phyloP scores from a whole-genome alignment of 2,888 invertebrate genomes.

The Lordiphosa fenestrarum region DNA sequence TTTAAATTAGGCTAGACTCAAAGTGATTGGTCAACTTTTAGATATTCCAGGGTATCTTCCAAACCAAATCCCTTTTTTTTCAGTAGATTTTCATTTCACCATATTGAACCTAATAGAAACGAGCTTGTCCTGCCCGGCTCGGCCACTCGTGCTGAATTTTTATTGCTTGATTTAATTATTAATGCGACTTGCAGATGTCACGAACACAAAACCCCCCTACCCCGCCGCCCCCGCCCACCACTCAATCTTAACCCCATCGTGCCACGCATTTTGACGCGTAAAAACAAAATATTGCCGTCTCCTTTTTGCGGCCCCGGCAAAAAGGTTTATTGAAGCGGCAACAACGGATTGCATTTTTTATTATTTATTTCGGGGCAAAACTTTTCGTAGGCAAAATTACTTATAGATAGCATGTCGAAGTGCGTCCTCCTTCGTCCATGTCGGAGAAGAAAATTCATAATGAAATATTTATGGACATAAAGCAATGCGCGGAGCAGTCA shows the following conservation, averaged over 20 bases:
- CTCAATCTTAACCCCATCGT: slow-evolving; percentile 63
- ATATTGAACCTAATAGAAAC: slow-evolving; percentile 6
- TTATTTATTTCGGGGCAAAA: slow-evolving; percentile 65
- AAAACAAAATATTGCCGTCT: slow-evolving; percentile 47
- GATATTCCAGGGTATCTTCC: not conserved
- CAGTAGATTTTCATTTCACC: not conserved
- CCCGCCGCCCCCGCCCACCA: slow-evolving; percentile 8
- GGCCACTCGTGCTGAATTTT: slow-evolving; percentile 73
- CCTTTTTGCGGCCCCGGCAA: slow-evolving; percentile 5
- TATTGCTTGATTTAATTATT: slow-evolving; percentile 76
- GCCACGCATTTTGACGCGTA: slow-evolving; percentile 69
- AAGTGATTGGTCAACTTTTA: too few relatives aligned
- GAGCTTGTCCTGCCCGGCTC: slow-evolving; percentile 10
- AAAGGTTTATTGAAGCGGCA: slow-evolving; percentile 63
- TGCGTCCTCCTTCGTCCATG: slow-evolving; percentile 41
- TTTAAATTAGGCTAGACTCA: too few relatives aligned
- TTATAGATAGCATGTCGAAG: slow-evolving; percentile 59
- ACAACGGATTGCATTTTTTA: slow-evolving; percentile 73
- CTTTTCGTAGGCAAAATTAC: slow-evolving; percentile 41
- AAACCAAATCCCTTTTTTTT: not conserved
- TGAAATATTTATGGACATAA: slow-evolving; percentile 74
- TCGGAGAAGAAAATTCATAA: slow-evolving; percentile 61
- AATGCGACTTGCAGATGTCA: slow-evolving; percentile 76
- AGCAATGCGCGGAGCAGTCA: slow-evolving; percentile 61
- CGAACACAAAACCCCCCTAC: slow-evolving; percentile 44